Base-by-base conservation (phyloP, 2,797 vertebrate species). In the Nasua narica region DNA sequence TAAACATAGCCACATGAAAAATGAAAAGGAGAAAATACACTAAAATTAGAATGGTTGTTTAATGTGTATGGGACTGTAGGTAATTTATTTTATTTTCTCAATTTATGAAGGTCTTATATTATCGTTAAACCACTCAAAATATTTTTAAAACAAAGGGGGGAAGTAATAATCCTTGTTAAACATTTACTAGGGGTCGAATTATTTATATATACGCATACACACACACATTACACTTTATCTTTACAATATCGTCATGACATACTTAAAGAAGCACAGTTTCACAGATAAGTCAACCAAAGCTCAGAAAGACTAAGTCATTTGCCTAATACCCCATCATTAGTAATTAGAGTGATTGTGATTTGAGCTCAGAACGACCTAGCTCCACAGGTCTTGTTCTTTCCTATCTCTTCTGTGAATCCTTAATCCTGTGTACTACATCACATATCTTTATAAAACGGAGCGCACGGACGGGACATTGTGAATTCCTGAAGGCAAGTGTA, bases 81-180 rank as follows among this genome's bases (percentile, higher is more conserved):
- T 25, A 86, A 70, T 83, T 4, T 7, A 37, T 19, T 92, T 86
- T 78, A 35, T 86, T 65, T 50, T 82, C 27, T 83, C 37, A 74
- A 15, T 94, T 87, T 70, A 43, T 67, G 58, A 60, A 37, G n/a
- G 48, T 70, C 87, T 79, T 81, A 4, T 52, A 81, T 90, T 85
- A 78, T 60, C 5, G 0, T 27, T 76, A 67, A 29, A 86, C 32
- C 43, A 69, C 70, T 77, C 88, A 12, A 60, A 67, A 58, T 60
- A 90, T 76, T 27, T 94, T 89, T 32, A 23, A 96, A 96, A 83
- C 40, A 86, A 93, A 95, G 43, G 35, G 15, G 32, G n/a, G 7
- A 32, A 54, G 15, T 86, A 60, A 76, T 90, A 67, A 52, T 46
- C 54, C 83, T 91, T 78, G 43, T 89, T 74, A 89, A 72, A 16